Conservation (phyloP, 2,888 invertebrate genomes). For the Epinotia nisella region DNA sequence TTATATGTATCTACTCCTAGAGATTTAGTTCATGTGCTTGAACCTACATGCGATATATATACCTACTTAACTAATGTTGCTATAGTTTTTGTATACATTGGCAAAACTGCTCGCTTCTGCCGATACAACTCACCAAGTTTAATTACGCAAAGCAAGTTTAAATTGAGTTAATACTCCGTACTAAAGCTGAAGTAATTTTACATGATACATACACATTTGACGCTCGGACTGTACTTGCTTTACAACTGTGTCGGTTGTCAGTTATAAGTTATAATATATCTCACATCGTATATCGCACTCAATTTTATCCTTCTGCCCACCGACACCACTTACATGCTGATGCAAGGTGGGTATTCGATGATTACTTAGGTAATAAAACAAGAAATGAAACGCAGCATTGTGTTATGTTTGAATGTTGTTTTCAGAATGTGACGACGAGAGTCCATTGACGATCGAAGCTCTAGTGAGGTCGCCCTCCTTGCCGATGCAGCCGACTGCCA, state of each 20-base stretch:
- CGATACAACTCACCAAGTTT: slow-evolving; percentile 7
- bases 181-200: slow-evolving; percentile 1
- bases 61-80: not conserved
- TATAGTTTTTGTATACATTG: not conserved
- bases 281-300: slow-evolving; percentile 5
- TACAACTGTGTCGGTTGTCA: not conserved
- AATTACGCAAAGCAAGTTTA: not conserved
- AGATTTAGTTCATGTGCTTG: slow-evolving; percentile 1
- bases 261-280: slow-evolving; percentile 8
- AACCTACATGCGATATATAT: not conserved
- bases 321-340: slow-evolving; percentile 22
- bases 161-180: not conserved
- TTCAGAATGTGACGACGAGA: slow-evolving; percentile 82
- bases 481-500: slow-evolving; percentile 72
- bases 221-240: slow-evolving; percentile 1
- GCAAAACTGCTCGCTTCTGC: not conserved
- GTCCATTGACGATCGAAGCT: slow-evolving; percentile 68
- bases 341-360: slow-evolving; percentile 58
- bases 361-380: slow-evolving; percentile 49
- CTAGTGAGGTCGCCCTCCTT: slow-evolving; percentile 79
- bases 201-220: slow-evolving; percentile 5
- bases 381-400: slow-evolving; percentile 48
- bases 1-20: not conserved
- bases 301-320: slow-evolving; percentile 21
- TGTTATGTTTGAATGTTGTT: slow-evolving; percentile 58